Conservation (phyloP, 2,113 vertebrate species). For the Hemibagrus wyckioides region DNA sequence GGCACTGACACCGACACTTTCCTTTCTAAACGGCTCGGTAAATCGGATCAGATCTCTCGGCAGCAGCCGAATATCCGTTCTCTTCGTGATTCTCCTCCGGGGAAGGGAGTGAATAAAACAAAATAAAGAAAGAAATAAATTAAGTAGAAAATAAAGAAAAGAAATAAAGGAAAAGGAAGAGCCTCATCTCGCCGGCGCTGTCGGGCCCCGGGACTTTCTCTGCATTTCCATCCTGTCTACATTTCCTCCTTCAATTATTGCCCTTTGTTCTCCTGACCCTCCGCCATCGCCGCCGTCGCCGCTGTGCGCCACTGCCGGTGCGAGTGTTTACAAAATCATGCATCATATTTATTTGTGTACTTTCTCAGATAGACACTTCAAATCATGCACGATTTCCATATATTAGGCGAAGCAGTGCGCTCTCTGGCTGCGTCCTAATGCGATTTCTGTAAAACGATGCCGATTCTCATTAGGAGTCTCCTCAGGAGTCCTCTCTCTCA, state of each 20-base stretch:
- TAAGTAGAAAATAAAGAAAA: constrained; percentile 28
- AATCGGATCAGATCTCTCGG: constrained; percentile 63
- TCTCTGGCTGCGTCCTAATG: constrained; percentile 15
- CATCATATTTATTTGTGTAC: constrained; percentile 39
- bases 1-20: constrained; percentile 51
- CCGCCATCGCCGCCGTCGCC: not conserved
- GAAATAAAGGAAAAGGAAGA: constrained; percentile 39
- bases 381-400: constrained; percentile 18
- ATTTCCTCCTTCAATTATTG: constrained; percentile 52
- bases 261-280: constrained; percentile 41
- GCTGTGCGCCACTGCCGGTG: not conserved
- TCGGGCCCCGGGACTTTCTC: constrained; percentile 49
- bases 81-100: constrained; percentile 60
- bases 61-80: constrained; percentile 56
- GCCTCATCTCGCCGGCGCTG: constrained; percentile 61
- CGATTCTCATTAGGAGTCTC: constrained; percentile 16
- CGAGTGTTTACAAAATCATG: constrained; percentile 36
- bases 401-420: not conserved
- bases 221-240: constrained; percentile 6
- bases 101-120: constrained; percentile 44
- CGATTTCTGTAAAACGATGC: constrained; percentile 8
- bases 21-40: constrained; percentile 63
- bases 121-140: constrained; percentile 53
- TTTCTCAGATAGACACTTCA: constrained; percentile 8
- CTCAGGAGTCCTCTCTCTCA: constrained; percentile 11